Evolutionary conservation across 2,888 invertebrate genomes (phyloP).

Genomic region (Actias luna): DNA sequence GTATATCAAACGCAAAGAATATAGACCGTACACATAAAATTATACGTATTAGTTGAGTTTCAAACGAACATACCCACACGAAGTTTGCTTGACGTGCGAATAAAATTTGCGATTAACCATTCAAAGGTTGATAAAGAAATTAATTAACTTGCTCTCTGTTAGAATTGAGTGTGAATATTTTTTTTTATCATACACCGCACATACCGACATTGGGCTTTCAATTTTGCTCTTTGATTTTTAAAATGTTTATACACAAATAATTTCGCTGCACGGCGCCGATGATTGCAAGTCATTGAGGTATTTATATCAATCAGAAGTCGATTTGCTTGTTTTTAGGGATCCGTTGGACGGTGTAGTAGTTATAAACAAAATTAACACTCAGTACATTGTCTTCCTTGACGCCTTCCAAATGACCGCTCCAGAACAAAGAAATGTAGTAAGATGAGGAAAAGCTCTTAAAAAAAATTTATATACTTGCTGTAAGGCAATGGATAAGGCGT

Average conservation of each 20-base stretch:
- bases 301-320: constrained; percentile 36
- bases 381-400: no score
- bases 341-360: constrained; percentile 10
- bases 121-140: constrained; percentile 1
- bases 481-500: no score
- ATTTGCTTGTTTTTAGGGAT: constrained; percentile 35
- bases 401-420: no score
- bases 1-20: no score
- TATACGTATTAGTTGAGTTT: no score
- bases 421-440: no score
- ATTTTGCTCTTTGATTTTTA: constrained; percentile 18
- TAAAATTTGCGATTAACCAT: not conserved
- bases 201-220: constrained; percentile 12
- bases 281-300: constrained; percentile 41
- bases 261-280: constrained; percentile 25
- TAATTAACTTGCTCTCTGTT: constrained; percentile 5
- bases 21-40: no score
- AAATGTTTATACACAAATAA: constrained; percentile 33
- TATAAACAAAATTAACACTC: no score
- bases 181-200: constrained; percentile 2
- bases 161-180: constrained; percentile 3
- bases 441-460: no score
- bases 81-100: constrained; percentile 5
- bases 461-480: no score
- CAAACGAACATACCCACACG: constrained; percentile 1